Evolutionary conservation across 2,888 invertebrate genomes (phyloP).

Genomic region (Drosophila mimica): DNA sequence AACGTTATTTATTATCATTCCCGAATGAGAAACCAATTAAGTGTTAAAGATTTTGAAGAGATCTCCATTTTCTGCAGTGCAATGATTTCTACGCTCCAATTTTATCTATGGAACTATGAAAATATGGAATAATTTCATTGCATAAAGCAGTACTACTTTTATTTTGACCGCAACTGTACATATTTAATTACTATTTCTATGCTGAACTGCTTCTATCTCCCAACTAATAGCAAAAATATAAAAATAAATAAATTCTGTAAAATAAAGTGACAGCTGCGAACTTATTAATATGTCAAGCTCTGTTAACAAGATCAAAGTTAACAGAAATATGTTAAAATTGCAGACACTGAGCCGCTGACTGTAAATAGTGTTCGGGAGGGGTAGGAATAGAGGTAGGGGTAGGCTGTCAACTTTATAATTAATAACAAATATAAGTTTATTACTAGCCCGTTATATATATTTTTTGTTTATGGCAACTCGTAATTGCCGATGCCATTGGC

Average conservation of each 20-base stretch:
- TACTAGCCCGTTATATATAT: slow-evolving; percentile 20
- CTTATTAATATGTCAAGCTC: slow-evolving; percentile 55
- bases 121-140: background rate
- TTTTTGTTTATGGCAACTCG: slow-evolving; percentile 27
- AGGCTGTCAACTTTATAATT: slow-evolving; percentile 35
- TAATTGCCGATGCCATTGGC: slow-evolving; percentile 81
- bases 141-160: background rate
- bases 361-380: background rate
- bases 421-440: slow-evolving; percentile 41
- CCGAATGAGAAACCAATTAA: too few species aligned
- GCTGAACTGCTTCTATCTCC: background rate
- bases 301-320: slow-evolving; percentile 36
- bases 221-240: background rate
- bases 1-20: too few species aligned
- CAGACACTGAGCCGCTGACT: slow-evolving; percentile 19
- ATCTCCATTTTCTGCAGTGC: too few species aligned
- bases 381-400: slow-evolving; percentile 3
- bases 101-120: too few species aligned
- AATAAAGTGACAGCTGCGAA: background rate
- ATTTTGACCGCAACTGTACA: background rate
- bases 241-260: background rate
- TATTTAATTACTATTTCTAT: background rate
- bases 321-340: slow-evolving; percentile 29
- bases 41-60: too few species aligned
- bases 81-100: too few species aligned